Evolutionary conservation across 2,797 vertebrate genomes (phyloP).

Genomic region (Denticeps clupeoides): DNA sequence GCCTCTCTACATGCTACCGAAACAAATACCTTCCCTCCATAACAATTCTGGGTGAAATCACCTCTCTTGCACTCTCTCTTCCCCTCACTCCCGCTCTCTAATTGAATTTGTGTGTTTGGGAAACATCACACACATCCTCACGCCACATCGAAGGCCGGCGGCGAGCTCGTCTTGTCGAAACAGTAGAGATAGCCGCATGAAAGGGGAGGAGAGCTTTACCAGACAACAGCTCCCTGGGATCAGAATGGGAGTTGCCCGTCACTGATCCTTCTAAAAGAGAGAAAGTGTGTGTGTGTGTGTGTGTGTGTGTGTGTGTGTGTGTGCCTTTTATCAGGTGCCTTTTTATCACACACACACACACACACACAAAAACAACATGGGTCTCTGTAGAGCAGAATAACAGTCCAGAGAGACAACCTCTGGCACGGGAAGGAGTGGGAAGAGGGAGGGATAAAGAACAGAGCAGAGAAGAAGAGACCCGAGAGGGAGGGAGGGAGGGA

Average conservation of each 20-base stretch:
- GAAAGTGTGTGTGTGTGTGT: background rate
- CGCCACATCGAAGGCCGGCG: too few relatives aligned
- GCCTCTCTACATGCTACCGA: too few relatives aligned
- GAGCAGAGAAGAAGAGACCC: too few relatives aligned
- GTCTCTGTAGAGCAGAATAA: background rate
- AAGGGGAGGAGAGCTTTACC: slow-evolving; percentile 31
- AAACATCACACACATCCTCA: too few relatives aligned
- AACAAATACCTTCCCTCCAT: too few relatives aligned
- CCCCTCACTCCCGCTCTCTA: too few relatives aligned
- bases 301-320: background rate
- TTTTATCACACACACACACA: background rate
- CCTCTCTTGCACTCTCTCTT: too few relatives aligned
- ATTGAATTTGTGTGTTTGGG: too few relatives aligned
- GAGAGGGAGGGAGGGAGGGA: slow-evolving; percentile 9
- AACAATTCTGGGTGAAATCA: too few relatives aligned
- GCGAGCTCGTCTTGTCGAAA: slow-evolving; percentile 21
- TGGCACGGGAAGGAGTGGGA: background rate
- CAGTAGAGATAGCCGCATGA: slow-evolving; percentile 15
- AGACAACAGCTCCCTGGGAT: slow-evolving; percentile 40
- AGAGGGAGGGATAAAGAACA: too few relatives aligned
- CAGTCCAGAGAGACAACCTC: background rate
- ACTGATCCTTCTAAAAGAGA: slow-evolving; percentile 17
- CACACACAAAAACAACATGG: background rate
- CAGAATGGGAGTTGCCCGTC: slow-evolving; percentile 33
- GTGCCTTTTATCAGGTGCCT: background rate